phyloP scores from a whole-genome alignment of 1,140 invertebrate species.

The Drosophila novamexicana region DNA sequence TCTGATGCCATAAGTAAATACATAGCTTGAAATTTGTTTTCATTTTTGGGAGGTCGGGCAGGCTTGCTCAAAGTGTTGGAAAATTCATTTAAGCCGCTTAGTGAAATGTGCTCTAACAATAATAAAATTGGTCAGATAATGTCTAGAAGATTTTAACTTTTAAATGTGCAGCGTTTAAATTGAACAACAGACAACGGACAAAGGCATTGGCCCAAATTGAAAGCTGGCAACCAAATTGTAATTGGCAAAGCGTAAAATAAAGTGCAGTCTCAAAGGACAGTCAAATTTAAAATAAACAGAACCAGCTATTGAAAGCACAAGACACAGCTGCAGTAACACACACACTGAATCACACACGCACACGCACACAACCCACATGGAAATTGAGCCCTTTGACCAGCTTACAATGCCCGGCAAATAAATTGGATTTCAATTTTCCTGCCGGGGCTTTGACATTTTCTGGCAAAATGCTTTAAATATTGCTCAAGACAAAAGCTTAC shows the following conservation, averaged over 20 bases:
- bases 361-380: slow-evolving; percentile 14
- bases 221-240: slow-evolving; percentile 49
- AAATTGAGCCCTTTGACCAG: slow-evolving; percentile 57
- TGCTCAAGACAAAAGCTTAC: slow-evolving; percentile 46
- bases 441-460: slow-evolving; percentile 49
- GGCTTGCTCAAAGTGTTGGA: slow-evolving; percentile 50
- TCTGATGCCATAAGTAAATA: slow-evolving; percentile 76
- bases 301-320: slow-evolving; percentile 26
- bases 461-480: slow-evolving; percentile 39
- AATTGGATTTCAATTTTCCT: slow-evolving; percentile 67
- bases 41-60: background rate
- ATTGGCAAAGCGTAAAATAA: slow-evolving; percentile 66
- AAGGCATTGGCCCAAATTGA: slow-evolving; percentile 7
- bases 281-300: slow-evolving; percentile 52
- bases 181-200: slow-evolving; percentile 21
- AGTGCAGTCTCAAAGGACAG: slow-evolving; percentile 52
- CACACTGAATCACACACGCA: background rate
- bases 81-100: slow-evolving; percentile 78
- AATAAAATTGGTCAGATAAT: slow-evolving; percentile 67
- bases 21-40: slow-evolving; percentile 78
- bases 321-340: slow-evolving; percentile 23
- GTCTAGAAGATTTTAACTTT: slow-evolving; percentile 61
- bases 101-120: slow-evolving; percentile 68
- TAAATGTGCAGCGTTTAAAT: slow-evolving; percentile 54
- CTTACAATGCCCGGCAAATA: slow-evolving; percentile 63